phyloP scores from a whole-genome alignment of 2,113 vertebrate genomes.

The Tapirus terrestris region DNA sequence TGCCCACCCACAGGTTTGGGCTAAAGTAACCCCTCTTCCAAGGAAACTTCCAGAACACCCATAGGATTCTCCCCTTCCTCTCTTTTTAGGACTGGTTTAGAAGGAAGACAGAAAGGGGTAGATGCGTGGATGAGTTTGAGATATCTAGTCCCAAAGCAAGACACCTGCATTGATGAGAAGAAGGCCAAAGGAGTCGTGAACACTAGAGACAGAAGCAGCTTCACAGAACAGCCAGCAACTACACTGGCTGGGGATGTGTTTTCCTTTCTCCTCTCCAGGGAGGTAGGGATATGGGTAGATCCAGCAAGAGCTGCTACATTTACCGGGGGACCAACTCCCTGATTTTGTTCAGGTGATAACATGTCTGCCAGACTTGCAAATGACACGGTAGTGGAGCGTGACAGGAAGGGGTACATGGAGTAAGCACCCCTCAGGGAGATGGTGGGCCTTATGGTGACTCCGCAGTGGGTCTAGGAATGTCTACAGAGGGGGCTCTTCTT shows the following conservation, averaged over 20 bases:
- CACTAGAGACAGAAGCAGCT: fast-evolving
- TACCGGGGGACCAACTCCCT: neutral
- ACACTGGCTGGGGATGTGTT: fast-evolving
- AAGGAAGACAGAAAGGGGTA: neutral
- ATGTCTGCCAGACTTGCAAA: neutral
- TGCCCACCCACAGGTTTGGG: neutral
- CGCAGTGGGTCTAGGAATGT: neutral
- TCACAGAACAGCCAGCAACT: fast-evolving
- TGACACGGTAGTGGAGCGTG: neutral
- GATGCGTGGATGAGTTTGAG: neutral
- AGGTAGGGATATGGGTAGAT: neutral
- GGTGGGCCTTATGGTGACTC: neutral
- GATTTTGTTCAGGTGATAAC: neutral
- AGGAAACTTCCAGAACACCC: neutral
- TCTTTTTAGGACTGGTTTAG: neutral
- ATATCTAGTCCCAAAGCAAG: neutral
- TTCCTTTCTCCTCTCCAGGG: neutral
- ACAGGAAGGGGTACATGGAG: neutral
- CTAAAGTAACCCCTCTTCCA: neutral
- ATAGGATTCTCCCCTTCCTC: neutral
- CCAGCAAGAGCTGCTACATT: neutral
- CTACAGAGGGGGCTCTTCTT: neutral
- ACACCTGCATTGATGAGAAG: neutral
- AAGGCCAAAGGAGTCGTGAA: neutral
- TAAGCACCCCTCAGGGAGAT: neutral